A percentile compares a stretch with the other conserved stretches of the same genome.
Evolutionary conservation across 2,888 invertebrate species (phyloP).

Genomic region (Machimus atricapillus): DNA sequence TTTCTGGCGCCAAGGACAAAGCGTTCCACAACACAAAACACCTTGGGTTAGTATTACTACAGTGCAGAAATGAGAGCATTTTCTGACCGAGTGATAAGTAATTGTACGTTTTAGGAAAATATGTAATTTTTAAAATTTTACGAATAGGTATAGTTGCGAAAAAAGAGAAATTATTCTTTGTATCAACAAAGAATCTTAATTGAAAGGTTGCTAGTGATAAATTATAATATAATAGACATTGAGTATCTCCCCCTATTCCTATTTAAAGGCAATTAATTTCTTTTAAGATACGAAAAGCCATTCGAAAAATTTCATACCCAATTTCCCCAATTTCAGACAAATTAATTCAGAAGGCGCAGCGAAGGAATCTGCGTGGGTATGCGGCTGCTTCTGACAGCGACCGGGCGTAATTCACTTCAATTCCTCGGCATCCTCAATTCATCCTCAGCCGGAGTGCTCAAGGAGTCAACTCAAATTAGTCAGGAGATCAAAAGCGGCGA

Average conservation of each 20-base stretch:
- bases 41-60: too few relatives aligned
- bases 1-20: too few relatives aligned
- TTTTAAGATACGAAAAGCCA: not conserved
- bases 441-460: constrained; percentile 2
- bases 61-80: too few relatives aligned
- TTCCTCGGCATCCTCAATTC: not conserved
- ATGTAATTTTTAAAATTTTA: too few relatives aligned
- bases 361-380: not conserved
- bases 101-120: too few relatives aligned
- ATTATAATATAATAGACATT: not conserved
- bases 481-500: constrained; percentile 38
- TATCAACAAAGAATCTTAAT: not conserved
- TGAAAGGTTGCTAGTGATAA: not conserved
- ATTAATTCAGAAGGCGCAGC: not conserved
- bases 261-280: not conserved
- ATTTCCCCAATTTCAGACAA: not conserved
- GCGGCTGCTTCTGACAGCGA: constrained; percentile 8
- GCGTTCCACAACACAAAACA: too few relatives aligned
- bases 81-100: too few relatives aligned
- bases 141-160: too few relatives aligned
- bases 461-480: constrained; percentile 40
- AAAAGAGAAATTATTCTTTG: too few relatives aligned
- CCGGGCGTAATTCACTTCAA: constrained; percentile 13
- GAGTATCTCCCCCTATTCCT: not conserved
- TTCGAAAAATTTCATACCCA: constrained; percentile 9